These are phyloP conservation scores for Mesembrinibis cayennensis DNA, from an alignment of 2,113 vertebrate genomes.

Conservation along the genomic window DNA sequence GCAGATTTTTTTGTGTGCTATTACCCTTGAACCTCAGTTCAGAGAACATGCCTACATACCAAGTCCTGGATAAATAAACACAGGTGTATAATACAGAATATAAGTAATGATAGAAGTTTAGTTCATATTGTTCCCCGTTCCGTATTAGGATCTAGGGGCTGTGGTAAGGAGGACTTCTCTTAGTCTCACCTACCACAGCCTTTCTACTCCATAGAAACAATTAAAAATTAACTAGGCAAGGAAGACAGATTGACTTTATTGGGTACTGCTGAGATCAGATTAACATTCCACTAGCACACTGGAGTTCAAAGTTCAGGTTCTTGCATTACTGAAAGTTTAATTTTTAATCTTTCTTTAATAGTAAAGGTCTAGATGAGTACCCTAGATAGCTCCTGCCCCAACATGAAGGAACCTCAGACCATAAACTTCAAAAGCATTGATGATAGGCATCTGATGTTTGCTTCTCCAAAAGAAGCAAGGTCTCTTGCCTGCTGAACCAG, in stretches of 20 bases:
- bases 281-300: neutral
- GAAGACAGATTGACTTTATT: slow-evolving; percentile 45
- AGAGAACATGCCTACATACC: neutral
- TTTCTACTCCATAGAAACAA: neutral
- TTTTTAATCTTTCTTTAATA: slow-evolving; percentile 52
- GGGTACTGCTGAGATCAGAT: neutral
- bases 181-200: neutral
- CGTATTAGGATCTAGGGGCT: neutral
- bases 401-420: neutral
- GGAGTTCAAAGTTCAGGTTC: slow-evolving; percentile 31
- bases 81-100: neutral
- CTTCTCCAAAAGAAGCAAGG: neutral
- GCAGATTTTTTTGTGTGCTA: neutral
- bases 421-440: neutral
- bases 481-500: neutral
- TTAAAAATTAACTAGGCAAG: slow-evolving; percentile 49
- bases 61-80: neutral
- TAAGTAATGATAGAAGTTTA: neutral
- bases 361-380: neutral
- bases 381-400: neutral
- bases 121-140: neutral
- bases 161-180: neutral
- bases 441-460: neutral
- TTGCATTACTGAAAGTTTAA: slow-evolving; percentile 22
- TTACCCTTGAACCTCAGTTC: neutral